phyloP scores from a whole-genome alignment of 2,797 vertebrate species.

The Rhinella marina region DNA sequence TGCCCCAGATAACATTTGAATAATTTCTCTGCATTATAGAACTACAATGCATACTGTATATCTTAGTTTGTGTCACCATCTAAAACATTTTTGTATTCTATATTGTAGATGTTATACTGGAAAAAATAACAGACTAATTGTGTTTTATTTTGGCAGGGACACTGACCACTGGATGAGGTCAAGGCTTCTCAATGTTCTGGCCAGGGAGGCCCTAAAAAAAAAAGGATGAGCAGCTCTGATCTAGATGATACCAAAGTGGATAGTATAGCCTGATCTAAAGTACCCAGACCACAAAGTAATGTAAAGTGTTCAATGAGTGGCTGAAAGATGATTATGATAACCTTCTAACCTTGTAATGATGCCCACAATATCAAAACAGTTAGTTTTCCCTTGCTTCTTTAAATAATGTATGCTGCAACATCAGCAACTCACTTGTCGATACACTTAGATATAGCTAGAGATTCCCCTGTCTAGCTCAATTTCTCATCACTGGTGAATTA shows the following conservation, averaged over 20 bases:
- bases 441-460: not conserved
- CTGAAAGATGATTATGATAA: not conserved
- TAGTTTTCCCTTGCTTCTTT: not conserved
- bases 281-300: not conserved
- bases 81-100: not conserved
- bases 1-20: no score
- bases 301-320: not conserved
- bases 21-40: not conserved
- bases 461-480: not conserved
- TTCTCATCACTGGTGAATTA: not conserved
- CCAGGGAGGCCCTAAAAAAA: not conserved
- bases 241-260: not conserved
- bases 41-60: not conserved
- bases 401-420: slow-evolving; percentile 6
- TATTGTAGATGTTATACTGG: not conserved
- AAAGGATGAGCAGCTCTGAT: not conserved
- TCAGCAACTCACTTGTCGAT: not conserved
- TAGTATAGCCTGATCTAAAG: not conserved
- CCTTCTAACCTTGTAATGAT: not conserved
- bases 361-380: not conserved
- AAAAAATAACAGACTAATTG: not conserved
- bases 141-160: not conserved
- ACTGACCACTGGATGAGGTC: not conserved
- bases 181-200: not conserved
- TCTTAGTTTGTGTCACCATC: not conserved